Base-by-base conservation (phyloP, 2,797 vertebrate species). In the Anableps anableps region DNA sequence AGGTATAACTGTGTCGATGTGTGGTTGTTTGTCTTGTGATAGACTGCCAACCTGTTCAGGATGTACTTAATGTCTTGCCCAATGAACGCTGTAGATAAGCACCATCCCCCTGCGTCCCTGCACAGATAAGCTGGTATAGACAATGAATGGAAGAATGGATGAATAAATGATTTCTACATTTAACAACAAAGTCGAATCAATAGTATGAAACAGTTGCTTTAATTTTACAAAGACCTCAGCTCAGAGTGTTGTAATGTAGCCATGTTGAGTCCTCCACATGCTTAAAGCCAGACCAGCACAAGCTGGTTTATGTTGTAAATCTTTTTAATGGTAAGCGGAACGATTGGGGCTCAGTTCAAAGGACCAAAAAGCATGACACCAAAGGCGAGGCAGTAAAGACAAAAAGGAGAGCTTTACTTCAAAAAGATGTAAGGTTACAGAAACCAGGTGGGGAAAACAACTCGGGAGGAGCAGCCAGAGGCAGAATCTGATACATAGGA, bases 351-450 rank as follows among this genome's bases (percentile, higher is more conserved):
- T 73, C 77, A 79, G 23, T 79, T 79, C 71, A 79, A 79, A 74
- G 71, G 31, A 64, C 43, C 71, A 16, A 50, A 81, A 73, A 81
- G 34, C 74, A 80, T 6, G 34, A 70, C 62, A 71, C 79, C 41
- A 36, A 76, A 76, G 51, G 74, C 31, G 11, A 70, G n/a, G 62
- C 17, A 29, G 73, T 45, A n/a, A 48, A 71, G 73, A 71, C 62
- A 76, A 58, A 81, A 31, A 72, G 26, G 53, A 17, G 7, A 72
- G 66, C 23, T 76, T 76, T 76, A 71, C 66, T 76, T 81, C 66
- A 76, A 76, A 80, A 81, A 51, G 68, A 76, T 72, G 70, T 71
- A 80, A 81, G 53, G 66, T 72, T 41, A 64, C 68, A 62, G 68
- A 51, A 76, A 43, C 36, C 80, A 81, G 70, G 36, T 53, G 60